Evolutionary conservation across 1,140 invertebrate species (phyloP).

Genomic region (Platorchestia sp.): DNA sequence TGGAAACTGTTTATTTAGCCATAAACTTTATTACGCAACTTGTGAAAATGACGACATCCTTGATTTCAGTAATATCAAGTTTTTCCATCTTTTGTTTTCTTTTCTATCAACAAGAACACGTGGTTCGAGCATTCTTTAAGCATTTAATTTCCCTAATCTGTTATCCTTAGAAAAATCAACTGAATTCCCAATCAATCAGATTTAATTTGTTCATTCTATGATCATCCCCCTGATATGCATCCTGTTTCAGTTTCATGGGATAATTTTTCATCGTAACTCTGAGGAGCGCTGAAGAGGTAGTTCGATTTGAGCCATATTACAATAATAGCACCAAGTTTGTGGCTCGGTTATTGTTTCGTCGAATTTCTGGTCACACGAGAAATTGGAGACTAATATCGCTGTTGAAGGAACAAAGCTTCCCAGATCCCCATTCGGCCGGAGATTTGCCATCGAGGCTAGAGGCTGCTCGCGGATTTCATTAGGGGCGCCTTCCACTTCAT

Average conservation of each 20-base stretch:
- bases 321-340: not conserved
- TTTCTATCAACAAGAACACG: not conserved
- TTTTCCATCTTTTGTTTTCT: not conserved
- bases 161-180: not conserved
- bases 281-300: not conserved
- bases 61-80: not conserved
- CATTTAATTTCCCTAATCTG: not conserved
- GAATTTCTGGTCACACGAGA: not conserved
- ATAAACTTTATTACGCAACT: not conserved
- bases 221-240: not conserved
- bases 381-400: slow-evolving; percentile 29
- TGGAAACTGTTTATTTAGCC: not conserved
- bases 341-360: not conserved
- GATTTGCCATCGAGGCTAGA: slow-evolving; percentile 9
- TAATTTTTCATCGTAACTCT: not conserved
- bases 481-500: slow-evolving; percentile 38
- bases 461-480: slow-evolving; percentile 24
- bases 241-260: not conserved
- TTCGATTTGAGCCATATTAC: not conserved
- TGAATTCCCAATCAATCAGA: not conserved
- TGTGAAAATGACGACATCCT: not conserved
- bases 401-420: slow-evolving; percentile 16
- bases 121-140: not conserved
- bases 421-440: slow-evolving; percentile 40
- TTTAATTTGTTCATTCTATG: not conserved